Base-by-base conservation (phyloP, 1,140 invertebrate species). In the Drosophila murphyi region DNA sequence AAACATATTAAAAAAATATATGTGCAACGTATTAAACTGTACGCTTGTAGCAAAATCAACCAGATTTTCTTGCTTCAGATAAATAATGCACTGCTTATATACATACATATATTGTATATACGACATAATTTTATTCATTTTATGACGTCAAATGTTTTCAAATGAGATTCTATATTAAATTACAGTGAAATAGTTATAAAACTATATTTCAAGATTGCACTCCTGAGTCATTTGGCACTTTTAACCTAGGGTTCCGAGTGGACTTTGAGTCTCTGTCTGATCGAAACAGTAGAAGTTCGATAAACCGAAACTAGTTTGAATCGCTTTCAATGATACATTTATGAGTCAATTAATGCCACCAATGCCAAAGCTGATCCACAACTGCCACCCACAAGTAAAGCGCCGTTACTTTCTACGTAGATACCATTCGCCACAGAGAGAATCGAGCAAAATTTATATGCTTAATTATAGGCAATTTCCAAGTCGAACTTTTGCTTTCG, bases 391-490 rank as follows among this genome's bases (percentile, higher is more conserved):
- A 50, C 54, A 52, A 52, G 7, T 29, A n/a, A 37, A 54, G 31
- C 12, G 32, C 52, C 45, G 47, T 59, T 59, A 72, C 61, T 78
- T 79, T 80, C 60, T 86, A 69, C 45, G 28, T 59, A 59, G 65
- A 80, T 65, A 56, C 47, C 56, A 79, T 87, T 75, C 68, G 67
- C 81, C 47, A 41, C 29, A 61, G 48, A 34, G 12, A 20, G 20
- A 20, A 20, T 20, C 20, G 20, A 47, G 57, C 39, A 62, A 31
- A 86, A 88, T 82, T 80, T 88, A 80, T 78, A 80, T 78, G 76
- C 82, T 80, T 83, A 87, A 87, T 88, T 87, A 74, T 37, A 69
- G 70, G 69, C 63, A 69, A 87, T 88, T 78, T 65, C 55, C 47
- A 56, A 54, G 39, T 62, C 50, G 55, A 82, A 79, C 50, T 62